Percentiles rank a stretch among this genome's conserved stretches.
Conservation (phyloP, 2,797 vertebrate genomes). For the Onychomys arenicola region DNA sequence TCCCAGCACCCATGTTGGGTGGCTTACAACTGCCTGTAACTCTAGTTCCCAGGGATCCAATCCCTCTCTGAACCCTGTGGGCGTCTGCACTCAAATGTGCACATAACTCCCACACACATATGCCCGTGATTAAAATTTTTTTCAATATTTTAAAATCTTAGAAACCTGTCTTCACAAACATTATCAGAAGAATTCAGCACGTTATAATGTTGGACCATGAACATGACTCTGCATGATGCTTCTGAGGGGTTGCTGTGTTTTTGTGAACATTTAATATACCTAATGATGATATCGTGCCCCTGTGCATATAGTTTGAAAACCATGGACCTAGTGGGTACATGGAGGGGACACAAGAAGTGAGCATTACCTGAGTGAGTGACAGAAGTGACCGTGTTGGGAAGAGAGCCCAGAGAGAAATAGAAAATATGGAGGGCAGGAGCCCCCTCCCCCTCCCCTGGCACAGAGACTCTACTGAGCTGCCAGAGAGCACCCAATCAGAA, state of each 20-base stretch:
- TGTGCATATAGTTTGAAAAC: not conserved
- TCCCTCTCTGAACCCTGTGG: not conserved
- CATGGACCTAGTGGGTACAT: not conserved
- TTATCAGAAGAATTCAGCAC: not conserved
- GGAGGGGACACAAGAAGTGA: not conserved
- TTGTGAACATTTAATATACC: not conserved
- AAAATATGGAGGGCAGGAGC: not conserved
- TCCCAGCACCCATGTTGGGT: not conserved
- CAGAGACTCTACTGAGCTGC: not conserved
- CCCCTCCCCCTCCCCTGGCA: not conserved
- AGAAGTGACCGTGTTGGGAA: not conserved
- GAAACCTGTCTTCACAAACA: not conserved
- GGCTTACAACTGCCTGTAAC: not conserved
- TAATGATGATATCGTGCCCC: not conserved
- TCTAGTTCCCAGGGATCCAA: not conserved
- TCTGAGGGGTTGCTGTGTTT: not conserved
- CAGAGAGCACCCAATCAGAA: not conserved
- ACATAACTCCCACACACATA: not conserved
- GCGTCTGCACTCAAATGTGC: too few species aligned
- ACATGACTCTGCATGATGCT: not conserved
- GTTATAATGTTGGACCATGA: not conserved
- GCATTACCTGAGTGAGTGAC: not conserved
- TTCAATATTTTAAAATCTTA: not conserved
- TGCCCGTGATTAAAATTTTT: not conserved
- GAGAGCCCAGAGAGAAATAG: not conserved